Base-by-base conservation (phyloP, 1,140 invertebrate genomes). In the Eriosoma lanigerum region DNA sequence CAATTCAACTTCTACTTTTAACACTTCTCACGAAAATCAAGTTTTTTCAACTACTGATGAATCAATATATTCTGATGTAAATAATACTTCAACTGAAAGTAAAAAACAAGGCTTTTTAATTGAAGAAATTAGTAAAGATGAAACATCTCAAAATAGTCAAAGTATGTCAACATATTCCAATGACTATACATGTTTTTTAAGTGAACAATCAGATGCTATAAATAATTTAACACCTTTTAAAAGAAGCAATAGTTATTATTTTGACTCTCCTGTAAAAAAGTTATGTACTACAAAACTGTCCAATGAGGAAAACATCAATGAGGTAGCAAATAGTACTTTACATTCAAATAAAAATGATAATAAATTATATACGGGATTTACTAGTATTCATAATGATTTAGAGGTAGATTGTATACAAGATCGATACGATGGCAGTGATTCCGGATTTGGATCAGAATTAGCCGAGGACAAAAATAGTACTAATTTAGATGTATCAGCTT, bases 361-460 rank as follows among this genome's bases (percentile, higher is more conserved):
- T 46, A 60, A 44, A 44, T 44, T 46, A 46, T 56, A 46, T 32
- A 62, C 24, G 10, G 75, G 75, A 44, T 78, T 78, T 19, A 78
- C 75, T 8, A 46, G 54, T 13, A 60, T 78, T 78, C 75, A 78
- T 13, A 46, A 46, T 24, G 54, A 78, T 60, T 58, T 78, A 29
- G 54, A 78, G 24, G 32, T 62, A 0, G 80, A 81, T 73, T 54
- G 64, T 82, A 64, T 46, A 46, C 58, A 72, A 38, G 86, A 90
- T 8, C 86, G 92, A 80, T 93, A 91, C 10, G 93, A 94, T 84
- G 92, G 92, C 5, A 94, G 93, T 64, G 93, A 94, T 85, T 94
- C 92, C 1, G 93, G 93, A 0, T 84, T 94, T 32, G 92, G 85
- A 29, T 86, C 87, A 44, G 87, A 88, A 84, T 82, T 87, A 38